A percentile compares a stretch with the other conserved stretches of the same genome.
Evolutionary conservation across 1,140 invertebrate species (phyloP).

Genomic region (Drosophila santomea): DNA sequence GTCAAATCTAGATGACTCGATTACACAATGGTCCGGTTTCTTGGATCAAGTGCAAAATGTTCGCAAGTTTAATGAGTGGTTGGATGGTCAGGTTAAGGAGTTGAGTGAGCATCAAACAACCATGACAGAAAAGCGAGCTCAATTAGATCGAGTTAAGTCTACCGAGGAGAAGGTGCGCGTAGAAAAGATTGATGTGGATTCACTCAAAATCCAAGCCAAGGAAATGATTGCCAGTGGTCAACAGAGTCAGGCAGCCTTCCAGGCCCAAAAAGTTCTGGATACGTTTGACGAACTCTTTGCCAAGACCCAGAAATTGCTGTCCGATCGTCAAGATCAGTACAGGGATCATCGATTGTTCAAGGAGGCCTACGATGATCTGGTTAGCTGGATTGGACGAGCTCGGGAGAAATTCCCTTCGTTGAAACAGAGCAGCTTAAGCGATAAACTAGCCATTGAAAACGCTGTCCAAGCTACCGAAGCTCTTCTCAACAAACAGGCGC

Average conservation of each 20-base stretch:
- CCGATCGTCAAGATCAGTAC: slow-evolving; percentile 93
- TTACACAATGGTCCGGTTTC: slow-evolving; percentile 95
- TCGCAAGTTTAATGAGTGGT: slow-evolving; percentile 92
- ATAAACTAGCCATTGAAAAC: slow-evolving; percentile 95
- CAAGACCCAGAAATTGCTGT: slow-evolving; percentile 90
- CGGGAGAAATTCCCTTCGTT: slow-evolving; percentile 95
- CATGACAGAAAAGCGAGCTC: slow-evolving; percentile 93
- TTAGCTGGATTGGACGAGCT: slow-evolving; percentile 92
- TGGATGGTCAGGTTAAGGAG: slow-evolving; percentile 90
- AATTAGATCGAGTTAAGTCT: slow-evolving; percentile 93
- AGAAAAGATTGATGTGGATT: slow-evolving; percentile 96
- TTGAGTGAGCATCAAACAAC: slow-evolving; percentile 91
- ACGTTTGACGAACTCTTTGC: slow-evolving; percentile 91
- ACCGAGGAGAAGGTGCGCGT: slow-evolving; percentile 95
- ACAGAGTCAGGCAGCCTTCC: slow-evolving; percentile 91
- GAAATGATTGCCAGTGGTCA: slow-evolving; percentile 94
- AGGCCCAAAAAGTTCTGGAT: slow-evolving; percentile 93
- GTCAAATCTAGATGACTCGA: slow-evolving; percentile 93
- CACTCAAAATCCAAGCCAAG: slow-evolving; percentile 92
- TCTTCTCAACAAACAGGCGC: slow-evolving; percentile 94
- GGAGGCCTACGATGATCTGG: slow-evolving; percentile 94
- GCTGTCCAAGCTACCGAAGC: slow-evolving; percentile 94
- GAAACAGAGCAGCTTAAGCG: slow-evolving; percentile 93
- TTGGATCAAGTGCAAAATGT: slow-evolving; percentile 94
- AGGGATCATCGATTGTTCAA: slow-evolving; percentile 95